phyloP scores from a whole-genome alignment of 1,140 invertebrate species.

The Lepidurus couesii region DNA sequence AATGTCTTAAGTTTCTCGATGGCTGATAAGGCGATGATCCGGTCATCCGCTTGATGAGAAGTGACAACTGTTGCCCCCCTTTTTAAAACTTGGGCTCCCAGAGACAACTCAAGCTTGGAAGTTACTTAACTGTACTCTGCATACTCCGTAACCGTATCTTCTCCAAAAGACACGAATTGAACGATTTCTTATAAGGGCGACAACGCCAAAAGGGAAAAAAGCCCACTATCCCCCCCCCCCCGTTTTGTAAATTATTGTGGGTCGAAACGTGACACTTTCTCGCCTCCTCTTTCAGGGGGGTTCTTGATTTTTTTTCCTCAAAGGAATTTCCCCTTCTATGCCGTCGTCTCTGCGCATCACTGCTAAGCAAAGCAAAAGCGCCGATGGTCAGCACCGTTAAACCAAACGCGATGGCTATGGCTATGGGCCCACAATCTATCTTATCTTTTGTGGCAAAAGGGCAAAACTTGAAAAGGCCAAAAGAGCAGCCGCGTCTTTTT shows the following conservation, averaged over 20 bases:
- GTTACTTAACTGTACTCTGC: background rate
- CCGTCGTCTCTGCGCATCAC: background rate
- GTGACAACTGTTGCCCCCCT: slow-evolving; percentile 9
- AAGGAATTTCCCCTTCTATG: background rate
- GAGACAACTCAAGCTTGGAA: background rate
- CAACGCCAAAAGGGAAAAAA: background rate
- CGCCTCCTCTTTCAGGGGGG: slow-evolving; percentile 4
- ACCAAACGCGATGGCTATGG: background rate
- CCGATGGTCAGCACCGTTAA: slow-evolving; percentile 17
- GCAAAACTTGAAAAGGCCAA: slow-evolving; percentile 1
- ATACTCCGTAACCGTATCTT: background rate
- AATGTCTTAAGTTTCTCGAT: slow-evolving; percentile 2
- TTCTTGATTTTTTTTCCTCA: background rate
- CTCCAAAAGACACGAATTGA: background rate
- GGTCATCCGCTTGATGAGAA: background rate
- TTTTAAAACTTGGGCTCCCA: background rate
- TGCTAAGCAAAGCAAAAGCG: slow-evolving; percentile 4
- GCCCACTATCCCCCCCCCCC: background rate
- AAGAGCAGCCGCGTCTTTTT: background rate
- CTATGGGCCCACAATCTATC: slow-evolving; percentile 6
- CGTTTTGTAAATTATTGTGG: background rate
- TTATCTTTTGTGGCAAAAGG: slow-evolving; percentile 10
- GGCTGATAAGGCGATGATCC: background rate
- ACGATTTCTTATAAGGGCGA: background rate
- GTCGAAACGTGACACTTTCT: slow-evolving; percentile 18